Conservation (phyloP, 1,140 invertebrate species). For the Ectropis grisescens region DNA sequence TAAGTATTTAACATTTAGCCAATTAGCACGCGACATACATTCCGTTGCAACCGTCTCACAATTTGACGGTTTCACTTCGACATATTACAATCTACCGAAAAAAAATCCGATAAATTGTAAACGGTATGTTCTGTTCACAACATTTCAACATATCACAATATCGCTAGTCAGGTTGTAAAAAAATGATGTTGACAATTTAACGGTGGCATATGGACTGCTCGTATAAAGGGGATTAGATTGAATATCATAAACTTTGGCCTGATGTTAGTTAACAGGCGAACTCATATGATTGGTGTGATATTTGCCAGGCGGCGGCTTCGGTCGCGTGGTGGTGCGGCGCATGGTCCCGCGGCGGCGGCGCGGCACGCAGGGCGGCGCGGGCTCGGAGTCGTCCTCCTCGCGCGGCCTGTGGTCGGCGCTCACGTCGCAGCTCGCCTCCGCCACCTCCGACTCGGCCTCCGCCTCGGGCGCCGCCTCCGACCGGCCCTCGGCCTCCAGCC, state of each 20-base stretch:
- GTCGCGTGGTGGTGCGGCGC: slow-evolving; percentile 22
- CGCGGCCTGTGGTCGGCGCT: slow-evolving; percentile 1
- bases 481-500: slow-evolving; percentile 19
- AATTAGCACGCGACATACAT: too few relatives aligned
- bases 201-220: not conserved
- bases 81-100: too few relatives aligned
- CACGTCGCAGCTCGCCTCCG: slow-evolving; percentile 7
- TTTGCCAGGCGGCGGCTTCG: slow-evolving; percentile 13
- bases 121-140: not conserved
- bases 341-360: slow-evolving; percentile 9
- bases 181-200: not conserved
- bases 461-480: slow-evolving; percentile 18
- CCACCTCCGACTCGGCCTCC: slow-evolving; percentile 8
- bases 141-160: not conserved
- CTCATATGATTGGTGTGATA: not conserved
- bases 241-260: not conserved
- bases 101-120: not conserved
- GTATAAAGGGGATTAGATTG: not conserved
- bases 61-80: too few relatives aligned
- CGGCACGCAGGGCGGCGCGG: not conserved
- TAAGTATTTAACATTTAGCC: too few relatives aligned
- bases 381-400: not conserved
- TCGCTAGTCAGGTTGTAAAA: not conserved
- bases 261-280: not conserved
- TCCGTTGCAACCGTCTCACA: too few relatives aligned